Base-by-base conservation (phyloP, 2,797 vertebrate species). In the Acipenser oxyrinchus region DNA sequence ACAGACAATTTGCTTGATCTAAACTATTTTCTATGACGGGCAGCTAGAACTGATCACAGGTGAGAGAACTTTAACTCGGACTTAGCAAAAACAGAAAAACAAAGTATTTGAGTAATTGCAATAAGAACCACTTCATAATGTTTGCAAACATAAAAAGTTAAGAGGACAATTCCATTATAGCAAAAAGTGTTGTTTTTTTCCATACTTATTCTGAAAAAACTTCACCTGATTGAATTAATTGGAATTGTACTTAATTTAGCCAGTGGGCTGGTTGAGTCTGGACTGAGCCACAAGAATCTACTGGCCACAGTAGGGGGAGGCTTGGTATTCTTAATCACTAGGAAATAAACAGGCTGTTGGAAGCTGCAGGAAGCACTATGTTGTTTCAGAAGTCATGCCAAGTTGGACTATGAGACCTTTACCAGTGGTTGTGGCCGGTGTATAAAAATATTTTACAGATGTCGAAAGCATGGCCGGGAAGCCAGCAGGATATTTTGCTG, bases 371-470 rank as follows among this genome's bases (percentile, higher is more conserved):
- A 75, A 67, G 68, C 66, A 70, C 66, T 62, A 66, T 62, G 59
- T 68, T 72, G 51, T 70, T 70, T 87, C 76, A 89, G 88, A 88
- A 86, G 84, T 86, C 82, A 77, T 87, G 88, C 89, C 88, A 90
- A 84, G 83, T 82, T 84, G 82, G 79, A 79, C 86, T 81, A 70
- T 74, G 79, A 88, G 84, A 82, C 82, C 84, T 86, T 84, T 86
- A 84, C 84, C 85, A 84, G 72, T 74, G 78, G 82, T 82, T 83
- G 76, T 80, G 81, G 81, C 83, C 85, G 79, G 73, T 61, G 78
- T 84, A 86, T 79, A 84, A 83, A 86, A 87, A 87, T 88, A 83
- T 86, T 85, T 87, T 87, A 82, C 88, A 88, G 83, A 84, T 87
- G 83, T 88, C 79, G 84, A 79, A 86, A 86, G 78, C 79, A 78